Conservation (phyloP, 2,113 vertebrate genomes). For the human (Homo sapiens) region GRCh38 chr1:170713501-170714000, state of each 20-base stretch:
- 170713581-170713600: neutral
- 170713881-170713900: too few species aligned
- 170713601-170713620: neutral
- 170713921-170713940: neutral
- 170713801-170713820: neutral
- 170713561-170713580: neutral
- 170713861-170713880: neutral
- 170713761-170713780: neutral
- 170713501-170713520: neutral
- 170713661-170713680: neutral
- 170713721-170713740: neutral
- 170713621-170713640: neutral
- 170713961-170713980: neutral
- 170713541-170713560: neutral
- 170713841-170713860: too few species aligned
- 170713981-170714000: neutral
- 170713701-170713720: slow-evolving; percentile 28
- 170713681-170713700: neutral
- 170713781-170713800: neutral
- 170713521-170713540: neutral
- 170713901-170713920: neutral
- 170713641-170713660: neutral
- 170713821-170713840: neutral
- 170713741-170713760: neutral
- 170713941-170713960: neutral